Conservation (phyloP, 2,888 invertebrate genomes). For the Parnassius mnemosyne region DNA sequence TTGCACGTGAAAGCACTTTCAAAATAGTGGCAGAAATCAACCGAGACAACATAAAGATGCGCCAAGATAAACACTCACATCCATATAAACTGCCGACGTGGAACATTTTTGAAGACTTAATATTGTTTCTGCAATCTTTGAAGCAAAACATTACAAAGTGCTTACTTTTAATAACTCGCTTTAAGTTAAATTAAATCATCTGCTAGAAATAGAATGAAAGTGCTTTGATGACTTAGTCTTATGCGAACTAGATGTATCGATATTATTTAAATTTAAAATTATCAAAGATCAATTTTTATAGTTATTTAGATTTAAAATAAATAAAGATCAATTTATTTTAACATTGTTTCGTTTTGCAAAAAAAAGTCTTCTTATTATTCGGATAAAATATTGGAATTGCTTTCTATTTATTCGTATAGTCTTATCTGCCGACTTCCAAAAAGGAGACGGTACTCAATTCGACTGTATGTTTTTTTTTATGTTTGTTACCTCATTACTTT, state of each 20-base stretch:
- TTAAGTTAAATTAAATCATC: background rate
- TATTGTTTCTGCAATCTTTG: background rate
- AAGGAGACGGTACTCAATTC: too few species aligned
- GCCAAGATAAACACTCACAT: conserved; percentile 8
- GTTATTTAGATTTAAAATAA: too few species aligned
- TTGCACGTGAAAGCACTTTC: background rate
- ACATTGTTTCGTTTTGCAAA: too few species aligned
- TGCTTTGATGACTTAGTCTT: background rate
- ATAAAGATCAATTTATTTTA: too few species aligned
- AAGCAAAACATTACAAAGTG: background rate
- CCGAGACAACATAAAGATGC: conserved; percentile 1
- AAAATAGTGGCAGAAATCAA: conserved; percentile 1
- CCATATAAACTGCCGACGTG: background rate
- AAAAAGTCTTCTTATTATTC: too few species aligned
- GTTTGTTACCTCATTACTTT: too few species aligned
- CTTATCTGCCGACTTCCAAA: too few species aligned
- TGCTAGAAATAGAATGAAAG: background rate
- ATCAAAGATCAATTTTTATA: too few species aligned
- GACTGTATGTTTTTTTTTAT: too few species aligned
- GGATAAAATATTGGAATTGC: too few species aligned
- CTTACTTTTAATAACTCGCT: background rate
- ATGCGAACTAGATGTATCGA: background rate
- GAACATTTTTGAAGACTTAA: conserved; percentile 4
- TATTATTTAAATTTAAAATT: background rate
- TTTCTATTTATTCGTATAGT: too few species aligned